Evolutionary conservation across 2,888 invertebrate species (phyloP).

Genomic region (Biston betularia): DNA sequence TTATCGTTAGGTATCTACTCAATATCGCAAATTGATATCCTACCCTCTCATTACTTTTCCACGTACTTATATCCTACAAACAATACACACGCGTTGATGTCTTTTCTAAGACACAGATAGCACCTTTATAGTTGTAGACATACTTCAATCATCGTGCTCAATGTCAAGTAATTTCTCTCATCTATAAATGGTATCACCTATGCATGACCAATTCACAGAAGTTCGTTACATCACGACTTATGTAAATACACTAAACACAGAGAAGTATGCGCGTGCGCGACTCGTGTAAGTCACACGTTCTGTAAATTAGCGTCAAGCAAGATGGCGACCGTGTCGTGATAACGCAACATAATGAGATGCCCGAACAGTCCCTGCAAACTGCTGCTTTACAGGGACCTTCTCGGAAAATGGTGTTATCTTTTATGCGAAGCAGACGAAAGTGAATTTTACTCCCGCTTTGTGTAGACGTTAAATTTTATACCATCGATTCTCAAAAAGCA

Average conservation of each 20-base stretch:
- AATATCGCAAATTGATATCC: too few species aligned
- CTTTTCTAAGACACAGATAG: constrained; percentile 49
- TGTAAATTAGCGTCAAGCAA: constrained; percentile 64
- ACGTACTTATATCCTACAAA: background rate
- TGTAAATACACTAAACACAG: constrained; percentile 6
- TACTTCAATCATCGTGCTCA: background rate
- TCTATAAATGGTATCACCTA: background rate
- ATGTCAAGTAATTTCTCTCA: background rate
- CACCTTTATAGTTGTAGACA: background rate
- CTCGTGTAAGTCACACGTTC: constrained; percentile 39
- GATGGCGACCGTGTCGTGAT: constrained; percentile 57
- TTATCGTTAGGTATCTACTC: too few species aligned
- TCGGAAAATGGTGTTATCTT: constrained; percentile 15
- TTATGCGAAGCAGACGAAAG: constrained; percentile 5
- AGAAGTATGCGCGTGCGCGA: constrained; percentile 42
- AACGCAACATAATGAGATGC: constrained; percentile 64
- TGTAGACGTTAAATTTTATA: background rate
- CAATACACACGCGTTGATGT: constrained; percentile 57
- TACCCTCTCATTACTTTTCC: background rate
- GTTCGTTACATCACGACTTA: background rate
- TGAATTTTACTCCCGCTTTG: background rate
- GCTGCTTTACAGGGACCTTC: constrained; percentile 11
- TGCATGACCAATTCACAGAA: background rate
- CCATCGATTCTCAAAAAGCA: constrained; percentile 2
- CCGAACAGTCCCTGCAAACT: constrained; percentile 33